These are phyloP conservation scores for Tympanuchus pallidicinctus DNA, from an alignment of 2,113 vertebrate species.

Conservation along the genomic window DNA sequence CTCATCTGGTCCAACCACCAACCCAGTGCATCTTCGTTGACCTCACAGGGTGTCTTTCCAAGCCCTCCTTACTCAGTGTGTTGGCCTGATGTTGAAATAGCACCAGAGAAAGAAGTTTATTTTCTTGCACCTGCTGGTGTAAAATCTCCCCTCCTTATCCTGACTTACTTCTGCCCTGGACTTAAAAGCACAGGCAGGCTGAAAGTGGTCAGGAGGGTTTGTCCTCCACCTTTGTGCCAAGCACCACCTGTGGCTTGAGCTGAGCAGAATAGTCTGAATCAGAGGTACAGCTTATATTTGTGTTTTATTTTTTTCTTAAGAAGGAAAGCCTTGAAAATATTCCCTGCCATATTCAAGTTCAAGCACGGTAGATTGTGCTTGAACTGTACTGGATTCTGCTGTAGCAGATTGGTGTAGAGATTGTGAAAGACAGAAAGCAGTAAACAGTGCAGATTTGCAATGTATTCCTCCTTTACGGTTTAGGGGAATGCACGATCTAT, in stretches of 20 bases:
- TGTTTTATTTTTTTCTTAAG: not conserved
- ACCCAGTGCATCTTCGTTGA: not conserved
- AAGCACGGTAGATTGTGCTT: not conserved
- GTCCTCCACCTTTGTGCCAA: not conserved
- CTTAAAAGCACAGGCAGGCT: not conserved
- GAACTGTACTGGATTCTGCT: not conserved
- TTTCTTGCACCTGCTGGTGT: not conserved
- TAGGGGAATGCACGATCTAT: constrained; percentile 1
- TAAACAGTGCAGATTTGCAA: not conserved
- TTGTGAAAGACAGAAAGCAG: not conserved
- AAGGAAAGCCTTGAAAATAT: not conserved
- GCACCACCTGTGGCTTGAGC: not conserved
- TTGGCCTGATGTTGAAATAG: rapidly evolving
- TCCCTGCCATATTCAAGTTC: not conserved
- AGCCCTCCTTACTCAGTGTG: not conserved
- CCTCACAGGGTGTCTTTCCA: not conserved
- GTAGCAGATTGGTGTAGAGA: not conserved
- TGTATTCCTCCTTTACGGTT: not conserved
- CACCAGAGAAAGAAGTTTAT: not conserved
- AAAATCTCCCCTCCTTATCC: not conserved
- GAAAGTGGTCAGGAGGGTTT: not conserved
- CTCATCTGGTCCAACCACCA: no score
- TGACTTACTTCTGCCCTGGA: not conserved
- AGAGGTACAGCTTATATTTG: not conserved
- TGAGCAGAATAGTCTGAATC: not conserved